Conservation (phyloP, 2,888 invertebrate species). For the Amphipyra tragopoginis region DNA sequence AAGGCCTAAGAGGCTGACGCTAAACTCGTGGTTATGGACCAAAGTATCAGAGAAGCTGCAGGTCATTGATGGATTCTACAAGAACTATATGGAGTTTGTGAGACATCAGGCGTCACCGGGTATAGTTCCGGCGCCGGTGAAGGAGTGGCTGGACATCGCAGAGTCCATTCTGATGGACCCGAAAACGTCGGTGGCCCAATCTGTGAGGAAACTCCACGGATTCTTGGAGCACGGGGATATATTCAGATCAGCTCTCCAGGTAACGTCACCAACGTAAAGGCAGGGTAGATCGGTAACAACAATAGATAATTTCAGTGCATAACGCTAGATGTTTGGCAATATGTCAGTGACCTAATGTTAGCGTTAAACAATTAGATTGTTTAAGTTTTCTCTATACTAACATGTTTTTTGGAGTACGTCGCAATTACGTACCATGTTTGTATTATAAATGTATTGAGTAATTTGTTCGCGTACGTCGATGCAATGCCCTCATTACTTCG, state of each 20-base stretch:
- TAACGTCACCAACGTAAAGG: conserved; percentile 70
- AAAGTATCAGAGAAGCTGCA: conserved; percentile 90
- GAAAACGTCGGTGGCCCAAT: conserved; percentile 88
- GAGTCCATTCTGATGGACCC: conserved; percentile 92
- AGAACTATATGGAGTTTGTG: conserved; percentile 91
- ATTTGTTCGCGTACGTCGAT: conserved; percentile 37
- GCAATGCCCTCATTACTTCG: conserved; percentile 47
- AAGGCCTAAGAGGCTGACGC: conserved; percentile 67
- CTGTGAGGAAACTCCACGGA: conserved; percentile 90
- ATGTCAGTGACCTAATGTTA: conserved; percentile 57
- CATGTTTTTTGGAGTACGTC: conserved; percentile 28
- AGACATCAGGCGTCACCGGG: conserved; percentile 78
- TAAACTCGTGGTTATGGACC: conserved; percentile 91
- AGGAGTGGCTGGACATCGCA: conserved; percentile 91
- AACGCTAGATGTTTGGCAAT: conserved; percentile 49
- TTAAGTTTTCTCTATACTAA: conserved; percentile 38
- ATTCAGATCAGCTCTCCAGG: conserved; percentile 92
- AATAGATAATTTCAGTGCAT: conserved; percentile 42
- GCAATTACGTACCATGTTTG: conserved; percentile 23
- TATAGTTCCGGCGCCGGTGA: conserved; percentile 77
- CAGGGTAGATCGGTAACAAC: conserved; percentile 38
- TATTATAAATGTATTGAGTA: conserved; percentile 36
- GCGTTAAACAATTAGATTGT: conserved; percentile 51
- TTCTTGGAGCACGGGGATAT: conserved; percentile 90
- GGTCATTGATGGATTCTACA: conserved; percentile 92